phyloP scores from a whole-genome alignment of 2,888 invertebrate species.

The Eupithecia insigniata region DNA sequence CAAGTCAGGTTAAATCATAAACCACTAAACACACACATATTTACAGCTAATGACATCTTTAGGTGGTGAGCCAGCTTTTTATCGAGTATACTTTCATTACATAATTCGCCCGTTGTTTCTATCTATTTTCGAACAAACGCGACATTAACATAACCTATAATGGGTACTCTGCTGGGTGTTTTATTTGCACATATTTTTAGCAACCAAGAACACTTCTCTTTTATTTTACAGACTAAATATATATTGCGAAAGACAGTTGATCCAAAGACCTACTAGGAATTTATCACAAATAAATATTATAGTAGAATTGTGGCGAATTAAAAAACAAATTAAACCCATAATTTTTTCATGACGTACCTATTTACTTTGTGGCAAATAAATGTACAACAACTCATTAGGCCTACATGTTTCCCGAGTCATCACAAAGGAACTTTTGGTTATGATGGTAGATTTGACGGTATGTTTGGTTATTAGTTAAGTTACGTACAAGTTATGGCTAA shows the following conservation, averaged over 20 bases:
- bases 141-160: not conserved
- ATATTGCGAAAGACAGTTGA: not conserved
- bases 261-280: no score
- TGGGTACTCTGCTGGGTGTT: not conserved
- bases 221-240: not conserved
- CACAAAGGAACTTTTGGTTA: no score
- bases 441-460: no score
- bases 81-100: slow-evolving; percentile 27
- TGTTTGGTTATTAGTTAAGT: no score
- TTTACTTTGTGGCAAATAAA: no score
- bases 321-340: no score
- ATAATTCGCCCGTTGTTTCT: slow-evolving; percentile 29
- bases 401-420: no score
- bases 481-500: no score
- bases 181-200: not conserved
- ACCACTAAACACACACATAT: not conserved
- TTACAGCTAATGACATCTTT: not conserved
- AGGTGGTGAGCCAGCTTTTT: slow-evolving; percentile 14
- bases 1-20: not conserved
- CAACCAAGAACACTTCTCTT: not conserved
- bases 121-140: slow-evolving; percentile 26
- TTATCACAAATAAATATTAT: no score
- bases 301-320: no score
- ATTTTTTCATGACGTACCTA: no score
- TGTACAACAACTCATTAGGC: no score